Evolutionary conservation across 2,113 vertebrate species (phyloP), one percentile per base, ranked within the genome.

Genomic region (Dicrurus megarhynchus): DNA sequence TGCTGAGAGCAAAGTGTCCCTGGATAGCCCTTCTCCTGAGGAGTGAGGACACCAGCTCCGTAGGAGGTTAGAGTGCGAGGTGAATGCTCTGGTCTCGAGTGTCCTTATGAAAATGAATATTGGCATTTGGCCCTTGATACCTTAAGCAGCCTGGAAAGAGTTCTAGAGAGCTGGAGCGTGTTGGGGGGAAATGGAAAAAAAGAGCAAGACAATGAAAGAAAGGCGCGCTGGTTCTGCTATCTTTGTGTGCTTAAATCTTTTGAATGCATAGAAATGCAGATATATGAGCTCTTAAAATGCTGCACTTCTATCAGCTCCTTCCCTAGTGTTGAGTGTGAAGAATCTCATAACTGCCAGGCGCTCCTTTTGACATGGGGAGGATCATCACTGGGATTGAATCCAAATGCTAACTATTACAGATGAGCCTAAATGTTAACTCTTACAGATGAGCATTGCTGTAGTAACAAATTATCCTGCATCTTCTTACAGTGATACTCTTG

Each of bases 361-460:
- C 37, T 73, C 75, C 41, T 91, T 93, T 65, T 84, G 89, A 89
- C 3, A 1, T 30, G 55, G 55, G 88, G 79, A 86, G 53, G 65
- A 80, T 52, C 21, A 5, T 73, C 30, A 37, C 64, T 74, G 92
- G 68, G 67, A 59, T 67, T 92, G 81, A 90, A 90, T 91, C 79
- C 96, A 90, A 52, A 59, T 0, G 0, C 37, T 84, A 67, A 84
- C 52, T 87, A 39, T 63, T 83, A 52, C 42, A 74, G 82, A 50
- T 50, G 55, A 91, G 56, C 63, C 55, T 67, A 65, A 91, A 67
- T 35, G 10, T 67, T 84, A 74, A 81, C 56, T 89, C 18, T 49
- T 83, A 41, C 47, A 75, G 87, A 52, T 47, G 30, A 73, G 65
- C 73, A 65, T 10, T 77, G 57, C 80, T 84, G 55, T 35, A 65